Conservation (phyloP, 2,888 invertebrate genomes). For the Hofmannophila pseudospretella region DNA sequence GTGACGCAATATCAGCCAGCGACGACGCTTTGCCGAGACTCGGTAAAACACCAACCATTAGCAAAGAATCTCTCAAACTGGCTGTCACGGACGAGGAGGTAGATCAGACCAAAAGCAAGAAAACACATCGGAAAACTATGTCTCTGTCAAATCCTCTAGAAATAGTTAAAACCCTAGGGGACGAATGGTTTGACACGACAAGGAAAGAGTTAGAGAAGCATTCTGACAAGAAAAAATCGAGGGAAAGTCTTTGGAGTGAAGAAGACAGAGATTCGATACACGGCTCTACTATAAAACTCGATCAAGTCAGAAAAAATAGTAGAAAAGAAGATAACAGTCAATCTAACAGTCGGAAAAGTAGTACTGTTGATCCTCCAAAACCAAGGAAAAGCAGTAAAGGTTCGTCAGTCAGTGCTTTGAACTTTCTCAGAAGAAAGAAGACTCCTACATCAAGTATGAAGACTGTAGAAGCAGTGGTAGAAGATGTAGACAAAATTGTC, state of each 20-base stretch:
- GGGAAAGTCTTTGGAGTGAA: conserved; percentile 71
- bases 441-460: conserved; percentile 52
- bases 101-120: conserved; percentile 46
- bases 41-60: conserved; percentile 60
- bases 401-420: conserved; percentile 63
- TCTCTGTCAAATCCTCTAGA: conserved; percentile 70
- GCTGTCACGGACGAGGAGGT: conserved; percentile 70
- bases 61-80: conserved; percentile 68
- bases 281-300: conserved; percentile 54
- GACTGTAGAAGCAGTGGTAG: conserved; percentile 60
- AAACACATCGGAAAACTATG: conserved; percentile 69
- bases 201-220: conserved; percentile 60
- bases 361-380: conserved; percentile 54
- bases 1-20: conserved; percentile 65
- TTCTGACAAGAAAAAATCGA: conserved; percentile 63
- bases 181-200: conserved; percentile 64
- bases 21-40: conserved; percentile 61
- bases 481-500: conserved; percentile 43
- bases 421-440: conserved; percentile 63
- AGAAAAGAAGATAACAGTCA: conserved; percentile 54
- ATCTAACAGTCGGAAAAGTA: conserved; percentile 48
- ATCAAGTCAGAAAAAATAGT: conserved; percentile 57
- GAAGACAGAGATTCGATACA: conserved; percentile 66
- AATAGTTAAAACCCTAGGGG: conserved; percentile 65
- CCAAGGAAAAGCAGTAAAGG: conserved; percentile 62